Evolutionary conservation across 2,888 invertebrate genomes (phyloP).

Genomic region (Drosophila paracracens): DNA sequence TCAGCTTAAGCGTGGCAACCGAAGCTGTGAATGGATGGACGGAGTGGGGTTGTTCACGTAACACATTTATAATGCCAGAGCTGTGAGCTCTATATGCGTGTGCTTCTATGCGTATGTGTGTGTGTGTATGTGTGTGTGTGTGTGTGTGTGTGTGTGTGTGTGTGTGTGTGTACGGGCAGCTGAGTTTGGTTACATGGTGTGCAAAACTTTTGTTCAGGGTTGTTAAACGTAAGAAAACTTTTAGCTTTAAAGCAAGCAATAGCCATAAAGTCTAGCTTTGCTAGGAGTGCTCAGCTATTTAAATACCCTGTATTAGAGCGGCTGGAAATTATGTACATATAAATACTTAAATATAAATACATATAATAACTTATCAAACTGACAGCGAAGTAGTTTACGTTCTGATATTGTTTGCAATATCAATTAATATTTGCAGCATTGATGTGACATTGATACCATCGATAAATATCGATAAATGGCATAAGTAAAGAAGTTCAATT

Average conservation of each 20-base stretch:
- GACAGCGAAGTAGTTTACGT: background rate
- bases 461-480: background rate
- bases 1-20: constrained; percentile 47
- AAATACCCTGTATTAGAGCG: constrained; percentile 3
- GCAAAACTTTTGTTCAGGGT: constrained; percentile 57
- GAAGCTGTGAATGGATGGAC: background rate
- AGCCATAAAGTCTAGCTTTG: constrained; percentile 13
- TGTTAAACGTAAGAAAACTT: constrained; percentile 32
- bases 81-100: constrained; percentile 32
- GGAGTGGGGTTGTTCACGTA: constrained; percentile 55
- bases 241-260: constrained; percentile 47
- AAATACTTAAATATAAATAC: background rate
- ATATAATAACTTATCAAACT: background rate
- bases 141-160: constrained; percentile 6
- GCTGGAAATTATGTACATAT: background rate
- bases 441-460: background rate
- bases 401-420: background rate
- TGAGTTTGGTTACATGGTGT: constrained; percentile 53
- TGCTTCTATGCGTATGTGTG: constrained; percentile 17
- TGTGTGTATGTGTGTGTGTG: constrained; percentile 23
- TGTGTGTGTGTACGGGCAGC: constrained; percentile 40
- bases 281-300: background rate
- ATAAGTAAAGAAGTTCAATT: background rate
- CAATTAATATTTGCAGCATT: background rate
- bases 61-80: constrained; percentile 79